Conservation (phyloP, 2,888 invertebrate genomes). For the Drosophila neonasuta region DNA sequence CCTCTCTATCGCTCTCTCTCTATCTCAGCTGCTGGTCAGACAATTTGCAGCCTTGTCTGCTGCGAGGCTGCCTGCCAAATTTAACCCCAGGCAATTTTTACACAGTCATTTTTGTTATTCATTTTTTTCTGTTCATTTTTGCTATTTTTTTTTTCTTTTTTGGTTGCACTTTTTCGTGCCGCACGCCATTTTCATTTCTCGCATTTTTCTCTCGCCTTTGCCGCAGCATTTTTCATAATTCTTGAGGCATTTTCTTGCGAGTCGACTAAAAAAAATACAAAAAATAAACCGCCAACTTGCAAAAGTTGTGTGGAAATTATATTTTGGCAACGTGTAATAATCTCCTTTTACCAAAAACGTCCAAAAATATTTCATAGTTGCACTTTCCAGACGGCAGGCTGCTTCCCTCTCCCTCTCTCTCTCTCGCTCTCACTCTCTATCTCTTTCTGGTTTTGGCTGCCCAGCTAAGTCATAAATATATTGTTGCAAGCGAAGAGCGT, state of each 20-base stretch:
- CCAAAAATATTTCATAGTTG: slow-evolving; percentile 72
- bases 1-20: neutral
- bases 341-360: slow-evolving; percentile 56
- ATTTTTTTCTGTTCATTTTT: slow-evolving; percentile 26
- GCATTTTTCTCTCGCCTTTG: slow-evolving; percentile 56
- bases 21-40: slow-evolving; percentile 56
- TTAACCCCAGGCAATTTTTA: slow-evolving; percentile 72
- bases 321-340: slow-evolving; percentile 71
- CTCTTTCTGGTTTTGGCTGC: neutral
- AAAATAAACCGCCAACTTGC: slow-evolving; percentile 16
- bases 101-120: slow-evolving; percentile 37
- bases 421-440: slow-evolving; percentile 2
- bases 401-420: neutral
- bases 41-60: slow-evolving; percentile 71
- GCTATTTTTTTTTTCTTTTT: slow-evolving; percentile 24
- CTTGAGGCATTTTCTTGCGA: slow-evolving; percentile 62
- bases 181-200: slow-evolving; percentile 69
- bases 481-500: slow-evolving; percentile 42
- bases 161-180: slow-evolving; percentile 67
- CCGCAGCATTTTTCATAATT: slow-evolving; percentile 73
- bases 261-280: slow-evolving; percentile 6
- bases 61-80: slow-evolving; percentile 68
- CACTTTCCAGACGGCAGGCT: slow-evolving; percentile 54
- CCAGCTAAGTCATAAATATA: slow-evolving; percentile 51
- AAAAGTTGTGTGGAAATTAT: slow-evolving; percentile 62